These are phyloP conservation scores for Plecturocebus donacophilus DNA, from an alignment of 2,113 vertebrate genomes.

Conservation along the genomic window DNA sequence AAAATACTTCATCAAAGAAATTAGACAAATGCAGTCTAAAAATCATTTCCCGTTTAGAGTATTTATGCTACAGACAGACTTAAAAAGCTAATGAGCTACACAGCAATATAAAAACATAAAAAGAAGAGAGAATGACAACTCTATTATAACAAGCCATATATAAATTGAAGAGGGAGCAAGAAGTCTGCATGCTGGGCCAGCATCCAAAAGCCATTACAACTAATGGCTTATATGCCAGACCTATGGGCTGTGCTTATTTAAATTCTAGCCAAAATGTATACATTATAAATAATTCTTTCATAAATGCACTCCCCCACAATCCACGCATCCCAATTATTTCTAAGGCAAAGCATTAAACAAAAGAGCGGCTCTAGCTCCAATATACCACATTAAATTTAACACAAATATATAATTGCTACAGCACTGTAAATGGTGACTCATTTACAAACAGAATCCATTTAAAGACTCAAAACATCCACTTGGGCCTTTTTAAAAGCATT, in stretches of 20 bases:
- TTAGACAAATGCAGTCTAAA: conserved; percentile 74
- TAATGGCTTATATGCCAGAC: conserved; percentile 53
- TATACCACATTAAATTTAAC: conserved; percentile 63
- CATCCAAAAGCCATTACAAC: conserved; percentile 71
- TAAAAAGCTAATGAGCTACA: conserved; percentile 72
- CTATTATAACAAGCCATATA: conserved; percentile 68
- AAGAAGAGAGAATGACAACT: conserved; percentile 70
- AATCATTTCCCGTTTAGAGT: conserved; percentile 75
- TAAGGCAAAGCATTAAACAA: conserved; percentile 73
- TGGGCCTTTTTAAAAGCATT: conserved; percentile 68
- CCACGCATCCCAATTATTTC: conserved; percentile 72
- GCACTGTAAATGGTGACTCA: conserved; percentile 65
- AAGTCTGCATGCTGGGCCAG: conserved; percentile 40
- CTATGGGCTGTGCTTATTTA: conserved; percentile 65
- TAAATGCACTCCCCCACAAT: conserved; percentile 72
- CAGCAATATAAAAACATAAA: conserved; percentile 60
- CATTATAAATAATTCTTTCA: conserved; percentile 74
- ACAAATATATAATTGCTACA: conserved; percentile 68
- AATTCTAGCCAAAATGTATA: conserved; percentile 70
- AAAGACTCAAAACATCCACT: conserved; percentile 64
- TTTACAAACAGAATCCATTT: conserved; percentile 65
- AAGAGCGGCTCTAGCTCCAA: conserved; percentile 35
- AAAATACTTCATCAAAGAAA: conserved; percentile 75
- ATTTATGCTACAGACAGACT: conserved; percentile 71
- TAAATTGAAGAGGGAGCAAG: conserved; percentile 51